Evolutionary conservation across 2,113 vertebrate species (phyloP).

Genomic region (Syngnathus typhle): DNA sequence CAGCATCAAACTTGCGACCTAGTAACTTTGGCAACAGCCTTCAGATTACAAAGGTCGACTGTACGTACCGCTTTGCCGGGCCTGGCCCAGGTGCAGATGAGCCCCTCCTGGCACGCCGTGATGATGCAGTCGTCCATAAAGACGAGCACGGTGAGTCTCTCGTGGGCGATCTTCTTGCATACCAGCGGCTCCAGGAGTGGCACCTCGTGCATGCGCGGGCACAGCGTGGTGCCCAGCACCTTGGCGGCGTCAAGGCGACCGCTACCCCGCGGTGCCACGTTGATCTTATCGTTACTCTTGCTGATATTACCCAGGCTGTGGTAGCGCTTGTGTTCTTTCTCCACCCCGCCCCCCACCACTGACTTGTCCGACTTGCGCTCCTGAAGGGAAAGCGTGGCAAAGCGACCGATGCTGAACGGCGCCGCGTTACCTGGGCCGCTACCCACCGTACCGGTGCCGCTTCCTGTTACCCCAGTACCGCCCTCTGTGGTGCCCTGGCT

Average conservation of each 20-base stretch:
- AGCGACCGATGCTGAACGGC: conserved; percentile 78
- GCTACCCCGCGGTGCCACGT: conserved; percentile 66
- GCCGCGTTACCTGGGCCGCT: conserved; percentile 33
- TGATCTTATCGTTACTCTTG: conserved; percentile 79
- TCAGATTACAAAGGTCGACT: neutral
- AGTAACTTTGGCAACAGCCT: neutral
- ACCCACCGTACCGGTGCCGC: conserved; percentile 16
- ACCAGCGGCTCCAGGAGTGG: conserved; percentile 87
- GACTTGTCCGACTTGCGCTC: conserved; percentile 79
- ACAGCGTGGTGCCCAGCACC: conserved; percentile 82
- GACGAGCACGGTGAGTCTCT: conserved; percentile 84
- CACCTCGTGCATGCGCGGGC: conserved; percentile 87
- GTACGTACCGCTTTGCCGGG: conserved; percentile 79
- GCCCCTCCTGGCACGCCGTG: conserved; percentile 87
- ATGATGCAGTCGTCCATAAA: conserved; percentile 93
- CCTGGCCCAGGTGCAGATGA: conserved; percentile 89
- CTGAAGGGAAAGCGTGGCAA: conserved; percentile 79
- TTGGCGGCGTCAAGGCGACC: conserved; percentile 77
- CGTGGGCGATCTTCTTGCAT: conserved; percentile 90
- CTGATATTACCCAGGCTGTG: conserved; percentile 88
- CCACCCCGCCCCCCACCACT: conserved; percentile 26
- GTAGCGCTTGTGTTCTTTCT: conserved; percentile 86
- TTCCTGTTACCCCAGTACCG: conserved; percentile 11
- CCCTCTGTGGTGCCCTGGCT: conserved; percentile 44
- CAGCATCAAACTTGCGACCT: neutral